Evolutionary conservation across 2,113 vertebrate genomes (phyloP), one percentile per base, ranked within the genome.

Genomic region (Taurulus bubalis): DNA sequence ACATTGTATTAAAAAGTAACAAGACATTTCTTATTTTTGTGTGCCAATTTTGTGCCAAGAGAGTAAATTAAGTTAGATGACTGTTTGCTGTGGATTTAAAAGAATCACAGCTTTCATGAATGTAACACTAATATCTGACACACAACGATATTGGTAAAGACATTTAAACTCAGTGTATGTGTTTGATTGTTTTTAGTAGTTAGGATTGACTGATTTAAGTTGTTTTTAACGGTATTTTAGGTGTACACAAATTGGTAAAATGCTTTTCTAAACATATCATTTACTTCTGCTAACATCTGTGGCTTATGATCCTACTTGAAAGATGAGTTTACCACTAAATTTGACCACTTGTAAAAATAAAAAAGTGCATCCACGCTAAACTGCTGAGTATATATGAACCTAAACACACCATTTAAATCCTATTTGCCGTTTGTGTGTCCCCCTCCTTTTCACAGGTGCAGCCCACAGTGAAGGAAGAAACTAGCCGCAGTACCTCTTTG

Each of bases 401-500:
- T 16, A 1, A 71, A 8, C 14, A 1, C 20, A 15, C 38, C 2
- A 49, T 28, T 26, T 38, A 15, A 49, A 26, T n/a, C 6, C 47
- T 69, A 11, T 20, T 36, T 3, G 6, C 30, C 30, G 2, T 59
- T 49, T 8, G 42, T 72, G 16, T n/a, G 24, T 38, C 26, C 4
- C 7, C 16, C 55, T 20, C 6, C 6, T 55, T 51, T 14, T 26
- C 14, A 76, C 47, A 65, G 59, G 14, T 71, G 56, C n/a, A 69
- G 32, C 63, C 28, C 38, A 32, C 16, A 64, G n/a, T 56, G 14
- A 42, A 69, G 53, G 20, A 3, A 40, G 40, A 70, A 73, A 66
- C 16, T 12, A 36, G 62, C 49, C 32, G 76, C 78, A n/a, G 38
- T 96, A 99, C 98, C 97, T 99, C 98, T 94, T 99, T 99, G 79